Base-by-base conservation (phyloP, 2,888 invertebrate species). In the Loripinus fragilis region DNA sequence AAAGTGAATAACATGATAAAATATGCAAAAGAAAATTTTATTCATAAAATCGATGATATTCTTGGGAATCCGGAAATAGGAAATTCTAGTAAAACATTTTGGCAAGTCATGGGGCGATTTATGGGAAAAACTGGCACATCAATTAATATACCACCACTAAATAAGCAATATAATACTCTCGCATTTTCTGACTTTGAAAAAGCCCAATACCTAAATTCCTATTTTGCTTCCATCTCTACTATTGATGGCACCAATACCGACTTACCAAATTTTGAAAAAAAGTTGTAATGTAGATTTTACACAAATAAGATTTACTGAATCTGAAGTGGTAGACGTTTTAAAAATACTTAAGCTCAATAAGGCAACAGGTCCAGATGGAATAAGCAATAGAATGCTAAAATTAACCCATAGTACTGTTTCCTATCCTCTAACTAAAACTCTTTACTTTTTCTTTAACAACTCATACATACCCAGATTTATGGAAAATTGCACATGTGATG, bases 341-440 rank as follows among this genome's bases (percentile, higher is more conserved):
- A 41, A 28, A 25, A 65, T 28, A 20, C 64, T 72, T 3, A 33
- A 65, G 25, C 3, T 45, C 23, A 48, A 72, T 33, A 72, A 72
- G 23, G 72, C 65, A 2, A 33, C 28, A 0, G 72, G 45, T 23
- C 72, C 64, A 3, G 72, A 72, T 65, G 12, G 28, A 3, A 65
- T 65, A 12, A 72, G 72, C 30, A 28, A 72, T 33, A 64, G 38
- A 65, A 72, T 72, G 65, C 23, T 72, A 8, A 52, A 45, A 42
- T 5, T 25, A 30, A 52, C 25, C n/a, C 0, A n/a, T 25, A 42
- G 15, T 17, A 41, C 23, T 17, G 41, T 25, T 41, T 10, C 17
- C 23, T 12, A 10, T 2, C 33, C 66, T 7, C 23, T 66, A 7
- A 10, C 7, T n/a, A n/a, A n/a, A 65, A 65, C 28, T 65, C 8